Evolutionary conservation across 2,113 vertebrate genomes (phyloP).

Genomic region (Tinamus guttatus): DNA sequence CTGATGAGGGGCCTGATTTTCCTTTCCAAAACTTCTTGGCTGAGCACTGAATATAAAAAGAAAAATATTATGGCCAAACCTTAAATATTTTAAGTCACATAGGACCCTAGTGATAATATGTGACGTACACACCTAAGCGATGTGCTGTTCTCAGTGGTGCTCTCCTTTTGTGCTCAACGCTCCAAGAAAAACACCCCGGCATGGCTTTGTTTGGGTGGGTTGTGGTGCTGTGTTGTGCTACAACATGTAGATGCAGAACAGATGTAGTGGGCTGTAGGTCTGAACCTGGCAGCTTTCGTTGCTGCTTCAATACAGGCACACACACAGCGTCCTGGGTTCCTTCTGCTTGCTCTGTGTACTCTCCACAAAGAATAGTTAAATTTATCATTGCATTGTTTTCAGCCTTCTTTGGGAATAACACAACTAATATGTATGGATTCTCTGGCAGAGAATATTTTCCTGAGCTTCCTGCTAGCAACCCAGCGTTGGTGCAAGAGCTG

Average conservation of each 20-base stretch:
- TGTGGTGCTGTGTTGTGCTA: background rate
- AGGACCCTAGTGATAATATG: background rate
- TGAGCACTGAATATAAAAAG: background rate
- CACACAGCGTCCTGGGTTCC: background rate
- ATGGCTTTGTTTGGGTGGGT: background rate
- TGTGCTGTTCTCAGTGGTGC: background rate
- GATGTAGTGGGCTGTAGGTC: background rate
- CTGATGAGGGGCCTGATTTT: background rate
- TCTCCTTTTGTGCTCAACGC: background rate
- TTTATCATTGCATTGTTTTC: background rate
- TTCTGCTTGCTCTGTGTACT: background rate
- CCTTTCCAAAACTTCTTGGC: background rate
- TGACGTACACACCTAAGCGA: background rate
- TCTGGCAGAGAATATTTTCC: background rate
- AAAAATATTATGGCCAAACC: background rate
- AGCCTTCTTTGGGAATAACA: background rate
- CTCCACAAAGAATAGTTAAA: background rate
- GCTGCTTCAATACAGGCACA: no score
- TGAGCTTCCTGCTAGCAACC: background rate
- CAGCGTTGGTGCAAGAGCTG: background rate
- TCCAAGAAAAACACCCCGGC: background rate
- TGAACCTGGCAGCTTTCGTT: background rate
- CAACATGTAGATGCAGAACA: fast-evolving
- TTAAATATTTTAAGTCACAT: background rate
- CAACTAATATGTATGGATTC: background rate